Percentiles rank a stretch among this genome's conserved stretches.
Evolutionary conservation across 2,113 vertebrate genomes (phyloP).

Genomic region (Siniperca chuatsi): DNA sequence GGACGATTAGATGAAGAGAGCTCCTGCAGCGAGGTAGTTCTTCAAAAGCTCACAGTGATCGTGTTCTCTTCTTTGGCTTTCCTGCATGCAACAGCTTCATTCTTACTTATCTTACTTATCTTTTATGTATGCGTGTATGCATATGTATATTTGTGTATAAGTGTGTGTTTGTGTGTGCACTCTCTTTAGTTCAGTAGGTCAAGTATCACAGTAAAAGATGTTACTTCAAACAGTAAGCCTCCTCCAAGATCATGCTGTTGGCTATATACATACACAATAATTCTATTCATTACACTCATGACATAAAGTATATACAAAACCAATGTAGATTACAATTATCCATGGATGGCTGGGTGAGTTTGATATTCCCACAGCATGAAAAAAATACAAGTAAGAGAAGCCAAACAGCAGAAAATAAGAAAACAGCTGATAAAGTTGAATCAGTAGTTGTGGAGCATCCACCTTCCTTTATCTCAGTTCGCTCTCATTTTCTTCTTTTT

Average conservation of each 20-base stretch:
- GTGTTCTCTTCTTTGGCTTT: conserved; percentile 7
- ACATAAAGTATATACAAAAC: not conserved
- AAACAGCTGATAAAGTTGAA: conserved; percentile 13
- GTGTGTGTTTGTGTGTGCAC: not conserved
- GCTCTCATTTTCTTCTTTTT: conserved; percentile 2
- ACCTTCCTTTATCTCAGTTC: conserved; percentile 30
- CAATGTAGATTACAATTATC: not conserved
- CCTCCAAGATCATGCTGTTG: not conserved
- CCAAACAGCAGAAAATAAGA: not conserved
- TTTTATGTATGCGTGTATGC: not conserved
- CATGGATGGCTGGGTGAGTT: not conserved
- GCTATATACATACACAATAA: not conserved
- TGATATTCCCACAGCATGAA: conserved; percentile 9
- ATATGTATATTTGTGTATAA: not conserved
- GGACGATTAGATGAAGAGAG: conserved; percentile 16
- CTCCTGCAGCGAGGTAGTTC: conserved; percentile 17
- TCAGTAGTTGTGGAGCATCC: conserved; percentile 16
- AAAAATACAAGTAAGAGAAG: not conserved
- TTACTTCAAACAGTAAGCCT: not conserved
- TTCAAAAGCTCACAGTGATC: not conserved
- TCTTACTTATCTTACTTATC: not conserved
- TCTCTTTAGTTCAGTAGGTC: conserved; percentile 2
- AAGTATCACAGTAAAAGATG: not conserved
- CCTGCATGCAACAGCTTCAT: not conserved
- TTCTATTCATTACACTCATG: not conserved